Evolutionary conservation across 53 echinoderm and acorn worm species (phyloP).

Genomic region (Crossaster papposus): DNA sequence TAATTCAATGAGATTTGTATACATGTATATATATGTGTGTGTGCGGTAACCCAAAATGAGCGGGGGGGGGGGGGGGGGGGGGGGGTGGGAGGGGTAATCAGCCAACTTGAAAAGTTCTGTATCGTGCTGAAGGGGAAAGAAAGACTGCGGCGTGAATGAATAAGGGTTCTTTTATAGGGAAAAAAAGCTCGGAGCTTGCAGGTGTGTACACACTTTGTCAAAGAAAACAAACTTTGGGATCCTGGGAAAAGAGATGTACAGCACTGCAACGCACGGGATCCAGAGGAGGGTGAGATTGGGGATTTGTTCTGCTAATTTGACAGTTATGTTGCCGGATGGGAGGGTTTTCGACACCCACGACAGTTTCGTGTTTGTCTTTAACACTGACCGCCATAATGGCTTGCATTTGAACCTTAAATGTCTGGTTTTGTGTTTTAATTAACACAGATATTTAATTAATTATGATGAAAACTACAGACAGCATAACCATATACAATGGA

Average conservation of each 20-base stretch:
- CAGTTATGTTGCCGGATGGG: slow-evolving; percentile 34
- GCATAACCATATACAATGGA: too few species aligned
- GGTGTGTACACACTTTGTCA: slow-evolving; percentile 66
- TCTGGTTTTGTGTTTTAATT: too few species aligned
- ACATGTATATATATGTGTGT: too few species aligned
- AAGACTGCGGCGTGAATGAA: slow-evolving; percentile 25
- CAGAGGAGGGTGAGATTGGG: background rate
- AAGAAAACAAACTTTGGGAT: slow-evolving; percentile 62
- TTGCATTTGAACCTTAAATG: too few species aligned
- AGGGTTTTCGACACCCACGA: background rate
- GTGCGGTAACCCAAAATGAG: background rate
- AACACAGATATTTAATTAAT: too few species aligned
- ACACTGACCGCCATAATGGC: too few species aligned
- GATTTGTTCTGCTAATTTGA: slow-evolving; percentile 54
- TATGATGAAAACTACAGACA: too few species aligned
- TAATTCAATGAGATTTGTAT: slow-evolving; percentile 5
- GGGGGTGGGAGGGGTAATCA: background rate
- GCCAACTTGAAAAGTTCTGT: slow-evolving; percentile 5
- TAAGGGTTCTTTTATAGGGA: slow-evolving; percentile 34
- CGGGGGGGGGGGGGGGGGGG: too few species aligned
- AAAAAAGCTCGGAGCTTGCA: slow-evolving; percentile 47
- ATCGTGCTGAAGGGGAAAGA: slow-evolving; percentile 32
- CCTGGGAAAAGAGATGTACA: slow-evolving; percentile 54
- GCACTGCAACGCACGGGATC: background rate
- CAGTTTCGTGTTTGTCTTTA: slow-evolving; percentile 13